Base-by-base conservation (phyloP, 2,113 vertebrate genomes). In the Chinchilla lanigera region DNA sequence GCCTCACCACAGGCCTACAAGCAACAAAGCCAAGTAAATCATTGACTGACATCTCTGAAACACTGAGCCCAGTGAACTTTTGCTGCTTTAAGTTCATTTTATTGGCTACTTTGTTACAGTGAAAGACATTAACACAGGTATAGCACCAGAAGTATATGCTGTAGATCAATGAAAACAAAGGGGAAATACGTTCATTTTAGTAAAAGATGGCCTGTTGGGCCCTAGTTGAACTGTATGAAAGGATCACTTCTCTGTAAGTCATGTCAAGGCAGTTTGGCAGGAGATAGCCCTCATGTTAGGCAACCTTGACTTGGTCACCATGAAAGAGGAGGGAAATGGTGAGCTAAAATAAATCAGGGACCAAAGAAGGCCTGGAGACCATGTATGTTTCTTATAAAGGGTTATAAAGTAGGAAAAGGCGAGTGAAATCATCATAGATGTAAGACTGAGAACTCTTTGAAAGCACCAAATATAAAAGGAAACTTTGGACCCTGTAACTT, bases 251-350 rank as follows among this genome's bases (percentile, higher is more conserved):
- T 69, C 22, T 5, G 30, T 14, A n/a, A 61, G 16, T 4, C 1
- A 50, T 13, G 10, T 61, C 35, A 5, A 54, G 17, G 5, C 6
- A 7, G 13, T 63, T 17, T 17, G 44, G 75, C 75, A 50, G 41
- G 75, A 47, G 44, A 16, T 7, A 30, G 73, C 41, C 26, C 44
- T 77, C 1, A 4, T 24, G 19, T 12, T 12, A 24, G 22, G 38
- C 22, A 4, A 1, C 16, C 38, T 71, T 12, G 0, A 10, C 28
- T 3, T 13, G 50, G 9, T 81, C 26, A 7, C 58, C 19, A 7
- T 6, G 28, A 75, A 26, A 26, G 13, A 50, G 73, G 20, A n/a
- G n/a, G 28, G 35, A 4, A 35, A 0, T 19, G 54, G 2, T 5
- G 2, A 4, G 11, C 38, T 38, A 3, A 28, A 33, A 22, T 38